Conservation (phyloP, 2,797 vertebrate genomes). For the Malurus splendens region DNA sequence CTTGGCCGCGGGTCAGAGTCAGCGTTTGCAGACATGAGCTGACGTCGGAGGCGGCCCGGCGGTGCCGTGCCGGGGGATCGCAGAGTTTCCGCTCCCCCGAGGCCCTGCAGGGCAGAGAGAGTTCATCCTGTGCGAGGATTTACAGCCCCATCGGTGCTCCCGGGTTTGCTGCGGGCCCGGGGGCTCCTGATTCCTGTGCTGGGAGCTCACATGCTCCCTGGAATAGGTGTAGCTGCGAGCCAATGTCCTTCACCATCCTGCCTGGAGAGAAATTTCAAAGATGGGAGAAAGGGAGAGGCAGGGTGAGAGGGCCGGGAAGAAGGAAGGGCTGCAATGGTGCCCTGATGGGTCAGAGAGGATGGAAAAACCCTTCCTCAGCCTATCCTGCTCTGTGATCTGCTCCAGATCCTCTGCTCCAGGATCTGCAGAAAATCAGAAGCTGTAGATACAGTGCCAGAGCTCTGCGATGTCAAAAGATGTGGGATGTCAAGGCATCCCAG, state of each 20-base stretch:
- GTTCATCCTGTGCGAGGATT: neutral
- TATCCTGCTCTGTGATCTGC: neutral
- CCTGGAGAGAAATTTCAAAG: neutral
- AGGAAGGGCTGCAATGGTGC: neutral
- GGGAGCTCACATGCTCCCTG: rapidly evolving
- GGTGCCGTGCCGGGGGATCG: neutral
- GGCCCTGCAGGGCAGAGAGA: neutral
- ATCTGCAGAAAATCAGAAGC: neutral
- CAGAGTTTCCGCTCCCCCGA: neutral
- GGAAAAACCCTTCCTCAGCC: neutral
- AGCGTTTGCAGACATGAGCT: neutral
- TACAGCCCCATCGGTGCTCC: neutral
- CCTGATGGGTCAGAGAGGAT: neutral
- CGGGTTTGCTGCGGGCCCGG: rapidly evolving
- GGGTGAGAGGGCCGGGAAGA: neutral
- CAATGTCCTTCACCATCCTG: rapidly evolving
- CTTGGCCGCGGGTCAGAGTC: constrained; percentile 21
- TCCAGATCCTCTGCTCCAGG: neutral
- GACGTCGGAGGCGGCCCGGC: neutral
- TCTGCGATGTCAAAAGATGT: neutral
- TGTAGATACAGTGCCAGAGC: neutral
- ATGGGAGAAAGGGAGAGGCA: neutral
- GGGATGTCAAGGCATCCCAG: neutral
- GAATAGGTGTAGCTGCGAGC: neutral
- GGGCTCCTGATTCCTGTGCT: neutral